Evolutionary conservation across 2,113 vertebrate genomes (phyloP), one percentile per base, ranked within the genome.

Genomic region (Machaerirhynchus nigripectus): DNA sequence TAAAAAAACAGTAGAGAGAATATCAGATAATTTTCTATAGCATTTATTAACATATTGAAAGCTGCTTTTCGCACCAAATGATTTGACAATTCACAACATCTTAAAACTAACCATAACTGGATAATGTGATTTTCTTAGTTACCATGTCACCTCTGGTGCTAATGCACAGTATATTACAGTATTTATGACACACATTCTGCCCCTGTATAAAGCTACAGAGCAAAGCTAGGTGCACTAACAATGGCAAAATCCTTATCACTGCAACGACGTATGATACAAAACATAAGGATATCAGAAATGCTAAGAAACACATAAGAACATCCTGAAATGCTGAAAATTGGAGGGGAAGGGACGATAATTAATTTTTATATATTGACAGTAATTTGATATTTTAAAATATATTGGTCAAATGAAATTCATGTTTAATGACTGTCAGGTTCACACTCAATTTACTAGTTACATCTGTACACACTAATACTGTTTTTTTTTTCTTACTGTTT

Each of bases 1-100:
- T 81, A 87, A 96, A 96, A 97, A 97, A 96, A 55, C 19, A 91
- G 90, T 57, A 75, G 50, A 81, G 79, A 94, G 84, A 96, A 65
- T 73, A 96, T 75, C 90, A 91, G 65, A 80, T 81, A 71, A 91
- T 93, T 61, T 93, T 89, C 86, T 83, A 71, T 28, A 57, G 74
- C 87, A 80, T 70, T 82, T 42, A 90, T 85, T 91, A 81, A 69
- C 40, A 83, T 87, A 60, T 47, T 87, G 91, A 93, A 80, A 71
- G 65, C 30, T 89, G 75, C 12, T 90, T 94, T 94, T 96, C 76
- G 55, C 31, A 79, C 61, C 37, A 71, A 90, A 89, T 81, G 18
- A 67, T 70, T 63, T 91, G 85, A 87, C 79, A 92, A 84, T 47
- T 91, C 33, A 87, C 49, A 92, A 84, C 15, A 63, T 77, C 18